A percentile compares a stretch with the other conserved stretches of the same genome.
Evolutionary conservation across 2,888 invertebrate genomes (phyloP).

Genomic region (Spodoptera exigua): DNA sequence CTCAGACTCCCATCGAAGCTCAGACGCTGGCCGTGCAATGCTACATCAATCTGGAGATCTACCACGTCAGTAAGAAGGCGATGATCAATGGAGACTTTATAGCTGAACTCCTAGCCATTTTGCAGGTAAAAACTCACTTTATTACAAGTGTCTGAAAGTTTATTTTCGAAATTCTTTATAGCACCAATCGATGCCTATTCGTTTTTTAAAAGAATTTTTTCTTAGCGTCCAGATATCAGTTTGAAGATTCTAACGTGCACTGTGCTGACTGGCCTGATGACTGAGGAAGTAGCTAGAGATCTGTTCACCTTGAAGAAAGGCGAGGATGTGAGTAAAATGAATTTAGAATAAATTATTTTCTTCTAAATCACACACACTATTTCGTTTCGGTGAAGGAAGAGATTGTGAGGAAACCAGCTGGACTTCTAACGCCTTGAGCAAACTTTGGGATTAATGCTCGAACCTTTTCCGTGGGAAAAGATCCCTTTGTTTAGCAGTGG

Average conservation of each 20-base stretch:
- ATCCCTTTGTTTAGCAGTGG: too few species aligned
- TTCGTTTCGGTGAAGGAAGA: too few species aligned
- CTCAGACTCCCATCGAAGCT: conserved; percentile 82
- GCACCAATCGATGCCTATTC: too few species aligned
- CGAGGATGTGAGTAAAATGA: conserved; percentile 77
- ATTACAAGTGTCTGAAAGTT: too few species aligned
- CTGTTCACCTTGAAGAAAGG: conserved; percentile 76
- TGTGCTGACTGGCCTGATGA: conserved; percentile 79
- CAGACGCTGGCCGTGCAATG: conserved; percentile 82
- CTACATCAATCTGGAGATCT: conserved; percentile 79
- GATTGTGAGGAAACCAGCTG: too few species aligned
- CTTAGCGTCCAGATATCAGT: conserved; percentile 75
- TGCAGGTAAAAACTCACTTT: conserved; percentile 66
- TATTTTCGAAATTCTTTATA: too few species aligned
- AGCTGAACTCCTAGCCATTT: conserved; percentile 76
- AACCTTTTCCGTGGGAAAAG: too few species aligned
- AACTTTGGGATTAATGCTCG: too few species aligned
- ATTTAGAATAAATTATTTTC: too few species aligned
- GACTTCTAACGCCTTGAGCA: too few species aligned
- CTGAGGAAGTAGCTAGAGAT: conserved; percentile 71
- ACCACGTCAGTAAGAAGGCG: conserved; percentile 77
- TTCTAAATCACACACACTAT: too few species aligned
- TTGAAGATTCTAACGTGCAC: conserved; percentile 81
- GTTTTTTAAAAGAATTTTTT: background rate
- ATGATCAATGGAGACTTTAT: conserved; percentile 82